Base-by-base conservation (phyloP, 2,888 invertebrate species). In the Leptura quadrifasciata region DNA sequence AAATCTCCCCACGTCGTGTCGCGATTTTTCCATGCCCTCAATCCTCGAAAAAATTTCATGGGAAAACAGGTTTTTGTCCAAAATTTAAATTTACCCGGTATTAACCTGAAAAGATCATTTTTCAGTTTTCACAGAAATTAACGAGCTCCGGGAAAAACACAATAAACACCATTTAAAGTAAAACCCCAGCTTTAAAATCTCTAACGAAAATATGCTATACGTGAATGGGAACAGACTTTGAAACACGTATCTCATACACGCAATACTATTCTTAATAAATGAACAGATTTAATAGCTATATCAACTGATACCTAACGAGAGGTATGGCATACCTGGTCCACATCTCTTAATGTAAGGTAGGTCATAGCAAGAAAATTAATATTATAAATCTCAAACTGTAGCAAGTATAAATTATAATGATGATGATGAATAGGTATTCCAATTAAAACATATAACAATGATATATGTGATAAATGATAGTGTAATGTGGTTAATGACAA, bases 371-470 rank as follows among this genome's bases (percentile, higher is more conserved):
- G 58, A 58, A 58, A 58, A 58, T 24, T 58, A 58, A n/a, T 47
- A 8, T n/a, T 58, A 35, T 61, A 63, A 63, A 63, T 63, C 39
- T 39, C 63, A 4, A 61, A 10, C 60, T n/a, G 31, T 31, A 61
- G 63, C n/a, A 35, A 31, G n/a, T 61, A 61, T 63, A 39, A 39
- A 63, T 39, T 63, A 39, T 21, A 21, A 39, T 20, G 63, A 35
- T 63, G 63, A 35, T 63, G 63, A 63, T 63, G 27, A 63, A 63
- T 63, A 35, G 63, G 18, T 21, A 20, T 15, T 15, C 39, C 24
- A 21, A 63, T 63, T 63, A 63, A 63, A 63, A 63, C n/a, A n/a
- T 63, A 47, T 63, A 63, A 63, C 63, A 63, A 63, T 63, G 63
- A 63, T 63, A 63, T 39, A 39, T 0, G 12, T 63, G 63, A 63